Evolutionary conservation across 2,113 vertebrate genomes (phyloP).

Genomic region (Thinocorus orbignyianus): DNA sequence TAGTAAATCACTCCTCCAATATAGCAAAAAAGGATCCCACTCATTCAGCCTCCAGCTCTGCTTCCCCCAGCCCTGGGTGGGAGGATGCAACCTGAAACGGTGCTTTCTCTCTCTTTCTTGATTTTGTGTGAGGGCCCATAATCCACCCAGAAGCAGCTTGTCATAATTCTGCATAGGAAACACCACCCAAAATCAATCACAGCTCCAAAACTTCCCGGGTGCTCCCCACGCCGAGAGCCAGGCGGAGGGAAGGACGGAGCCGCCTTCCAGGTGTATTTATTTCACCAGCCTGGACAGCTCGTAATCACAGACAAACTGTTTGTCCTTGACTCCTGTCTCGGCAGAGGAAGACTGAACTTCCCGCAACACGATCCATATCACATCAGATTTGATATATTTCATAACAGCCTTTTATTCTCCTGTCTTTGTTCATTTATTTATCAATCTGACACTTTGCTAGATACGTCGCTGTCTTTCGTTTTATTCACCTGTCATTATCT

Average conservation of each 20-base stretch:
- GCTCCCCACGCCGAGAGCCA: not conserved
- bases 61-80: not conserved
- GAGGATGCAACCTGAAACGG: not conserved
- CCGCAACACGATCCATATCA: conserved; percentile 44
- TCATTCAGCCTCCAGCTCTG: not conserved
- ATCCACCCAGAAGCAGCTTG: not conserved
- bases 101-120: not conserved
- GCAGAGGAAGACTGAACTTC: conserved; percentile 62
- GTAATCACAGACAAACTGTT: conserved; percentile 56
- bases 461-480: conserved; percentile 46
- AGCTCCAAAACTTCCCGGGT: rapidly evolving
- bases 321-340: conserved; percentile 52
- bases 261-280: conserved; percentile 23
- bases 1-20: not conserved
- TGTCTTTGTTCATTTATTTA: conserved; percentile 69
- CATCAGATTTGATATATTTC: conserved; percentile 69
- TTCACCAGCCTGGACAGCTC: conserved; percentile 57
- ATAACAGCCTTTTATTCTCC: conserved; percentile 68
- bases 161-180: not conserved
- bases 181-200: not conserved
- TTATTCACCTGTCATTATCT: conserved; percentile 67
- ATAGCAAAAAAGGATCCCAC: rapidly evolving
- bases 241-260: not conserved
- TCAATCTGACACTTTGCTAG: conserved; percentile 62
- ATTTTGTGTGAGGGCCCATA: not conserved